These are phyloP conservation scores for Yasuhikotakia modesta DNA, from an alignment of 2,797 vertebrate genomes.

Conservation along the genomic window DNA sequence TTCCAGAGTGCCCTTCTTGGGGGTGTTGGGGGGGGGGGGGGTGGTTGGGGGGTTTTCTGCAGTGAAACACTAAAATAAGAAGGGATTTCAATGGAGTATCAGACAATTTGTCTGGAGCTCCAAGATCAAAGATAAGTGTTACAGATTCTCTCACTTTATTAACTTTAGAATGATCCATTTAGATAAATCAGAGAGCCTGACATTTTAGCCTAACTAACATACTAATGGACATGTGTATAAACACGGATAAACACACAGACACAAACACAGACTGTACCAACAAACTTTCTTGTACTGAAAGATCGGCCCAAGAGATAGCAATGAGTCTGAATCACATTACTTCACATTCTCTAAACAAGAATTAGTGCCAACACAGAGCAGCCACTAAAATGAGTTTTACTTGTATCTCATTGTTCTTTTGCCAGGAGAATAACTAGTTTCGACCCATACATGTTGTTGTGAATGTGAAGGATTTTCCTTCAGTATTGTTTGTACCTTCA, in stretches of 20 bases:
- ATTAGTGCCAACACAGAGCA: no score
- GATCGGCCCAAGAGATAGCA: background rate
- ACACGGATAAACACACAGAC: background rate
- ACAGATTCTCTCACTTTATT: background rate
- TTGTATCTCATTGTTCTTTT: no score
- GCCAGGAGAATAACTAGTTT: no score
- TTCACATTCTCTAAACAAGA: no score
- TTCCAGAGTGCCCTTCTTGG: no score
- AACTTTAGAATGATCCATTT: background rate
- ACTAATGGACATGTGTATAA: background rate
- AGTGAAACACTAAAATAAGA: no score
- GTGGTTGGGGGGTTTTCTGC: no score
- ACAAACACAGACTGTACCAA: background rate
- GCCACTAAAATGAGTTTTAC: no score
- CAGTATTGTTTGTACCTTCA: background rate
- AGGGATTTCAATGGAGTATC: background rate
- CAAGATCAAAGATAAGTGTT: background rate
- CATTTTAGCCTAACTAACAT: background rate
- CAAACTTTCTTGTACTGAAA: background rate
- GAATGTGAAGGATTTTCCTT: background rate
- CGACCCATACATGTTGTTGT: background rate
- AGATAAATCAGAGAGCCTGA: background rate
- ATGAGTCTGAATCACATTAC: no score
- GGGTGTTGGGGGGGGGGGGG: no score
- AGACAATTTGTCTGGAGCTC: background rate